Conservation (phyloP, 2,888 invertebrate species). For the Calliopum simillimum region DNA sequence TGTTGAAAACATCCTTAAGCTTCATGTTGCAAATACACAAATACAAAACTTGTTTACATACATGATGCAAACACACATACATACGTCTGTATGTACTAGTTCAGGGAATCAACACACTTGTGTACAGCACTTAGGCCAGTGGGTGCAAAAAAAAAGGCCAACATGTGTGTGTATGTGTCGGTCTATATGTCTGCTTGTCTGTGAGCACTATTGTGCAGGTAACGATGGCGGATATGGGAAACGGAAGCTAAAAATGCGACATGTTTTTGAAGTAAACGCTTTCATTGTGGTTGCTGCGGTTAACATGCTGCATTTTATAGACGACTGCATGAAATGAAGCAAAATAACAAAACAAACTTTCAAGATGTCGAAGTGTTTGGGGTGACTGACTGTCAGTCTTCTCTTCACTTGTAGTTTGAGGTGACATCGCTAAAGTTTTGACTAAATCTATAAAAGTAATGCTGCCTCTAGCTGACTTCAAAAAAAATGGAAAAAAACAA, state of each 20-base stretch:
- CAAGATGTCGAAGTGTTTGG: too few relatives aligned
- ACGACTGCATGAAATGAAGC: not conserved
- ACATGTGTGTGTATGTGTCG: not conserved
- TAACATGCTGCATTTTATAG: not conserved
- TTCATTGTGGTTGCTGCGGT: slow-evolving; percentile 8
- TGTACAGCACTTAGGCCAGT: not conserved
- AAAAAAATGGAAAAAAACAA: too few relatives aligned
- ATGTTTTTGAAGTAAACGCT: slow-evolving; percentile 15
- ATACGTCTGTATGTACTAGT: not conserved
- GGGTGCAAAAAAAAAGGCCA: not conserved
- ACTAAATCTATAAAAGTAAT: too few relatives aligned
- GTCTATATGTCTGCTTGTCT: too few relatives aligned
- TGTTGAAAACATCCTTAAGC: slow-evolving; percentile 17
- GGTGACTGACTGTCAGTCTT: too few relatives aligned
- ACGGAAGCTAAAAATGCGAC: slow-evolving; percentile 18
- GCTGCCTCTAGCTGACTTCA: too few relatives aligned
- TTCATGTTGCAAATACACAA: not conserved
- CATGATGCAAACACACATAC: not conserved
- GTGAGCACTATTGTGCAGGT: not conserved
- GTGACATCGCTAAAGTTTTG: too few relatives aligned
- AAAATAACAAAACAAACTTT: not conserved
- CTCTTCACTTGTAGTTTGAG: too few relatives aligned
- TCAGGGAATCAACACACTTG: not conserved
- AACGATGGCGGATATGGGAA: not conserved
- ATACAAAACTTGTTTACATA: not conserved